phyloP scores from a whole-genome alignment of 2,113 vertebrate species.

The Columba livia region DNA sequence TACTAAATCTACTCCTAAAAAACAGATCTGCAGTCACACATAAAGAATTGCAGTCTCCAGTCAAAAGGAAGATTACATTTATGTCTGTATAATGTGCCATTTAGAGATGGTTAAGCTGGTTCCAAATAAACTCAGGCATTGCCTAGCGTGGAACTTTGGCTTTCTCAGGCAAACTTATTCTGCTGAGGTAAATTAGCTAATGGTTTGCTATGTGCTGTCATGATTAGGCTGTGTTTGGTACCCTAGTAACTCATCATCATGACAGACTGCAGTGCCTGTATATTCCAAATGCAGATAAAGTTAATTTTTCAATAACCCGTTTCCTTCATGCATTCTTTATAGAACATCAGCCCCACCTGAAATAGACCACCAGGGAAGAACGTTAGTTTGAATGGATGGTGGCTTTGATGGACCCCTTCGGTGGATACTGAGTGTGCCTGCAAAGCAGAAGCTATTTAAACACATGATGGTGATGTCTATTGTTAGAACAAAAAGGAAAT shows the following conservation, averaged over 20 bases:
- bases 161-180: not conserved
- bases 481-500: not conserved
- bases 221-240: not conserved
- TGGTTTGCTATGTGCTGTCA: not conserved
- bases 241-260: not conserved
- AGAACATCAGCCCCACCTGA: not conserved
- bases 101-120: not conserved
- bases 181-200: not conserved
- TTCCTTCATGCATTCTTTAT: not conserved
- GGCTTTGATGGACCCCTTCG: not conserved
- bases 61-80: not conserved
- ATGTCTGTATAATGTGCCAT: not conserved
- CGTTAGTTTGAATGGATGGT: not conserved
- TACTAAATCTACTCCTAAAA: not conserved
- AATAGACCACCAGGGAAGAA: not conserved
- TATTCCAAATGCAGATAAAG: not conserved
- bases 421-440: rapidly evolving
- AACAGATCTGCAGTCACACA: not conserved
- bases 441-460: not conserved
- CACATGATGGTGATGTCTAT: not conserved
- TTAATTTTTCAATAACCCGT: not conserved
- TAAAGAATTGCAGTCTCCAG: not conserved
- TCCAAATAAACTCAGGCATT: not conserved
- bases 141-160: not conserved
- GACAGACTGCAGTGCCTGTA: not conserved